Evolutionary conservation across 1,140 invertebrate species (phyloP).

Genomic region (Acyrthosiphon pisum): DNA sequence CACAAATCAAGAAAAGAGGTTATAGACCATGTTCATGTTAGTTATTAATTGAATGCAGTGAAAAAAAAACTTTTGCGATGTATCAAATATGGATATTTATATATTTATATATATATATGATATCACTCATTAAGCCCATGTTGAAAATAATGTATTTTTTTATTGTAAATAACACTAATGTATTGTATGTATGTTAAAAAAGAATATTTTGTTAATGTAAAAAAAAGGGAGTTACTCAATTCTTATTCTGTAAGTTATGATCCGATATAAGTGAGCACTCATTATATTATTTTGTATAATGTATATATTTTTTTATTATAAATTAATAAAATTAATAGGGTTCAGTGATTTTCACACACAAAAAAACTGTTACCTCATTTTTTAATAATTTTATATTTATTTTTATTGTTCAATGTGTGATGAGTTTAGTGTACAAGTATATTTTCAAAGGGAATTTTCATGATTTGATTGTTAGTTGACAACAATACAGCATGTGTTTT

Average conservation of each 20-base stretch:
- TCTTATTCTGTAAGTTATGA: conserved; percentile 49
- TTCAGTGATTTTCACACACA: conserved; percentile 45
- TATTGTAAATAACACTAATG: conserved; percentile 56
- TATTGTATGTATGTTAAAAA: conserved; percentile 56
- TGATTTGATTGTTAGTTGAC: neutral
- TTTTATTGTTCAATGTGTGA: neutral
- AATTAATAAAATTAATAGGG: conserved; percentile 53
- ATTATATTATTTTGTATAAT: conserved; percentile 56
- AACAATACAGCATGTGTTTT: neutral
- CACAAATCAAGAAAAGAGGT: conserved; percentile 1
- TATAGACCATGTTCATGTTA: conserved; percentile 21
- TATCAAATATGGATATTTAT: conserved; percentile 49
- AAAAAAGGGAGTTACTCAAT: conserved; percentile 42
- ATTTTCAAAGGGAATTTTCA: neutral
- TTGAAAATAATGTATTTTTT: conserved; percentile 57
- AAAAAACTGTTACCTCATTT: conserved; percentile 11
- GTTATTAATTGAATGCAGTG: conserved; percentile 43
- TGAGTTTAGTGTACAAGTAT: neutral
- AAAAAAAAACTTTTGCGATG: conserved; percentile 50
- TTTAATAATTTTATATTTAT: neutral
- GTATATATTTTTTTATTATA: conserved; percentile 56
- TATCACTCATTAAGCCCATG: conserved; percentile 51
- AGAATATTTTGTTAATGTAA: conserved; percentile 56
- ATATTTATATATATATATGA: neutral
- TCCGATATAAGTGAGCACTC: conserved; percentile 45